Evolutionary conservation across 1,140 invertebrate species (phyloP).

Genomic region (Cydia amplana): DNA sequence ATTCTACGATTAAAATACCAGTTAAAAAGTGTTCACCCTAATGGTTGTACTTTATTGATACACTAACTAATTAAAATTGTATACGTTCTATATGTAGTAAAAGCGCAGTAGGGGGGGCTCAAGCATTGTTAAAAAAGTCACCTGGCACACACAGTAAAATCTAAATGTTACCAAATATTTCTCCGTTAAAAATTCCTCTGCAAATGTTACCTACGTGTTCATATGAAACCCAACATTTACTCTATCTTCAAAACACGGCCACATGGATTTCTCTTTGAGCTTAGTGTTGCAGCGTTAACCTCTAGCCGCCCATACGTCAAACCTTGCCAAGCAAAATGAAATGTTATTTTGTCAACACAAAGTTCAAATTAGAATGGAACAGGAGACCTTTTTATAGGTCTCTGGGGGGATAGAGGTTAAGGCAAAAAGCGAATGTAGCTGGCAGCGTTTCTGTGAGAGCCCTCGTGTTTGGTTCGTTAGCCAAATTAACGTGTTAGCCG

Average conservation of each 20-base stretch:
- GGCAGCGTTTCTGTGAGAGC: constrained; percentile 54
- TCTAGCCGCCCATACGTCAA: too few species aligned
- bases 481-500: constrained; percentile 66
- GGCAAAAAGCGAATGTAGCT: constrained; percentile 56
- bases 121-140: not conserved
- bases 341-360: too few species aligned
- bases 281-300: constrained; percentile 39
- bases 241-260: constrained; percentile 32
- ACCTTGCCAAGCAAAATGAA: too few species aligned
- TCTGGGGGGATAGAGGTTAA: too few species aligned
- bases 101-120: not conserved
- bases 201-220: not conserved
- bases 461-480: constrained; percentile 64
- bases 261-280: constrained; percentile 40
- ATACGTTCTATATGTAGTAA: not conserved
- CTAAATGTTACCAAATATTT: constrained; percentile 1
- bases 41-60: too few species aligned
- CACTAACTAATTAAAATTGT: not conserved
- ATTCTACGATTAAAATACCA: not conserved
- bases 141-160: not conserved
- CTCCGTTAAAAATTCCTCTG: not conserved
- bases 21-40: too few species aligned
- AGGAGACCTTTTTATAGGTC: too few species aligned
- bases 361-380: too few species aligned
- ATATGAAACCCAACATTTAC: constrained; percentile 9